Conservation (phyloP, 1,140 invertebrate genomes). For the Acromyrmex heyeri region DNA sequence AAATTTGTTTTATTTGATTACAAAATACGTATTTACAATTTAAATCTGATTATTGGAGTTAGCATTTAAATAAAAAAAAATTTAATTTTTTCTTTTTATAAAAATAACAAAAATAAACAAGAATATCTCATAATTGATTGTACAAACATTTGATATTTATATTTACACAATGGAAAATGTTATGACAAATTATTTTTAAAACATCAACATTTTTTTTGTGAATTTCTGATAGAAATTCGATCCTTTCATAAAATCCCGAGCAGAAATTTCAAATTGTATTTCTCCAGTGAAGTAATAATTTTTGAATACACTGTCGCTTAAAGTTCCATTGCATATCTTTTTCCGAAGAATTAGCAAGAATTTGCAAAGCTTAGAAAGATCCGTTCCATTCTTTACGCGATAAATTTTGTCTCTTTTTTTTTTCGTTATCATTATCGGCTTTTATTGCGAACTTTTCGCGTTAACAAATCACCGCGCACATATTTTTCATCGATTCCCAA, state of each 20-base stretch:
- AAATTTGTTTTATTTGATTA: too few species aligned
- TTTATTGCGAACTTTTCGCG: constrained; percentile 69
- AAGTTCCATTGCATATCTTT: neutral
- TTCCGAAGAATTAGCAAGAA: constrained; percentile 22
- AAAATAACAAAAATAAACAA: neutral
- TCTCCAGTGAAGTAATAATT: neutral
- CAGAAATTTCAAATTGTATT: constrained; percentile 20
- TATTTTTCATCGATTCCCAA: constrained; percentile 73
- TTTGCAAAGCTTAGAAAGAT: constrained; percentile 15
- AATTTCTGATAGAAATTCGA: neutral
- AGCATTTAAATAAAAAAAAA: neutral
- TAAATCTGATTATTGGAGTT: neutral
- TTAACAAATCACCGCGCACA: constrained; percentile 70
- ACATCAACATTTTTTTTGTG: neutral
- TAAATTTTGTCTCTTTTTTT: constrained; percentile 47
- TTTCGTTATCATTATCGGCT: constrained; percentile 62
- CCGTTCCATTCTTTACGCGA: constrained; percentile 2
- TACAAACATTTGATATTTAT: constrained; percentile 7
- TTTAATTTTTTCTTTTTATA: neutral
- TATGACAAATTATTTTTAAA: neutral
- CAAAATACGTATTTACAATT: neutral
- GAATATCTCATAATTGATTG: neutral
- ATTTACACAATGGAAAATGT: neutral
- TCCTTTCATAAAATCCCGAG: neutral
- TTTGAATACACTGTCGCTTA: neutral